A percentile compares a stretch with the other conserved stretches of the same genome.
These are phyloP conservation scores for Malacoraja senta DNA, from an alignment of 2,797 vertebrate genomes.

Conservation along the genomic window DNA sequence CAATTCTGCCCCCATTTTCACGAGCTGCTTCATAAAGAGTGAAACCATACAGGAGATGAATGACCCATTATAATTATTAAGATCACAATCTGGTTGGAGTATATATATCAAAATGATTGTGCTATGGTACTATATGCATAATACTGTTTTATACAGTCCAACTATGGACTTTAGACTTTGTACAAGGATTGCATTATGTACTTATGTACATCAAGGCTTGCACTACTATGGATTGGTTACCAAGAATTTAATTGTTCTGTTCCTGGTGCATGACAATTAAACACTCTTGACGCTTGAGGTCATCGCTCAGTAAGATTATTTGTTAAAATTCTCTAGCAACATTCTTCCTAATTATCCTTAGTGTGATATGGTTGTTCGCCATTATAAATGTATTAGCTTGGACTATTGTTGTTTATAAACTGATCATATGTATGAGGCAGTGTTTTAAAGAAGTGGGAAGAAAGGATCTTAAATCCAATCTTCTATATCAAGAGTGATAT, in stretches of 20 bases:
- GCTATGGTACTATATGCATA: background rate
- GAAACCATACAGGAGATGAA: background rate
- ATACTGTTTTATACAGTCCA: background rate
- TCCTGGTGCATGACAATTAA: no score
- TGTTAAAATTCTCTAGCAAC: background rate
- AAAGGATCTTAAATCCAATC: background rate
- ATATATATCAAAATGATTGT: background rate
- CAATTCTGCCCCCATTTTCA: background rate
- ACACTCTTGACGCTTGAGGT: background rate
- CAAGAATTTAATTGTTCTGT: no score
- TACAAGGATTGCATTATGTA: no score
- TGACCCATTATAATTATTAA: background rate
- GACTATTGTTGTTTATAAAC: background rate
- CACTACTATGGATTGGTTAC: no score
- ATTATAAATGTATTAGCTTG: background rate
- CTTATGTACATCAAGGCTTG: no score
- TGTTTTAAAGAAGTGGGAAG: background rate
- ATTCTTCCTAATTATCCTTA: background rate
- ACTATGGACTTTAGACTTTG: no score
- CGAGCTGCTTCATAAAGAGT: background rate
- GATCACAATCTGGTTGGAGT: no score
- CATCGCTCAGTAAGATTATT: background rate
- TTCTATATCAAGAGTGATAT: background rate
- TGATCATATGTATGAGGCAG: background rate
- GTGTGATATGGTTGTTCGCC: background rate